Conservation (phyloP, 2,888 invertebrate species). For the Cheilosia grossa region DNA sequence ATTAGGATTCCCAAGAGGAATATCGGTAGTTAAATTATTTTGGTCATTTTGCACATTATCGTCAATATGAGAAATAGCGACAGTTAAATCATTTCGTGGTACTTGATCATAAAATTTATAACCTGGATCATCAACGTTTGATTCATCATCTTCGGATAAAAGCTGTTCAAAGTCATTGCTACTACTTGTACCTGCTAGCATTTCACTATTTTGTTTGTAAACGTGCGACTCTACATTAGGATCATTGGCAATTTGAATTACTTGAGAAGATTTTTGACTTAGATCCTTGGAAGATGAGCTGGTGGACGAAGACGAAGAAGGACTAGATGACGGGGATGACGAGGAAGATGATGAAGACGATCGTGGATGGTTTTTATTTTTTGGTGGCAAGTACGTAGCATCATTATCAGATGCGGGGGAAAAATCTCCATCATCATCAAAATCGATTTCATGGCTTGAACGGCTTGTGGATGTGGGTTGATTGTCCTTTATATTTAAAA, state of each 20-base stretch:
- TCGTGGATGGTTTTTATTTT: conserved; percentile 12
- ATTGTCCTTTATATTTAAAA: conserved; percentile 15
- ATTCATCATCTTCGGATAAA: no score
- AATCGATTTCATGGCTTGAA: conserved; percentile 23
- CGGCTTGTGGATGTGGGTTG: conserved; percentile 21
- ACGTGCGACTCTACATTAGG: no score
- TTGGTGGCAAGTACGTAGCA: conserved; percentile 17
- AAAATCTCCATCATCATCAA: conserved; percentile 27
- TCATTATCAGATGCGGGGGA: conserved; percentile 26
- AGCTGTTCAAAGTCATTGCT: no score
- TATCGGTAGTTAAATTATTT: neutral
- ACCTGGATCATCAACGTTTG: no score
- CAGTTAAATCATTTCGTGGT: neutral
- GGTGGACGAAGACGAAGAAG: neutral
- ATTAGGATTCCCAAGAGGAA: conserved; percentile 9
- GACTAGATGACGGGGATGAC: neutral
- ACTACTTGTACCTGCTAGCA: no score
- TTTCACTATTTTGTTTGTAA: no score
- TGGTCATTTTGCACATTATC: conserved; percentile 14
- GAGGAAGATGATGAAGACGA: conserved; percentile 6
- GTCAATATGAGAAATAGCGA: conserved; percentile 10
- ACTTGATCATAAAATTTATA: no score
- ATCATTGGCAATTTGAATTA: no score
- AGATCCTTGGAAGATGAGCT: neutral
- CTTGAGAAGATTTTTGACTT: neutral